Base-by-base conservation (phyloP, 2,113 vertebrate genomes). In the Gorilla gorilla region DNA sequence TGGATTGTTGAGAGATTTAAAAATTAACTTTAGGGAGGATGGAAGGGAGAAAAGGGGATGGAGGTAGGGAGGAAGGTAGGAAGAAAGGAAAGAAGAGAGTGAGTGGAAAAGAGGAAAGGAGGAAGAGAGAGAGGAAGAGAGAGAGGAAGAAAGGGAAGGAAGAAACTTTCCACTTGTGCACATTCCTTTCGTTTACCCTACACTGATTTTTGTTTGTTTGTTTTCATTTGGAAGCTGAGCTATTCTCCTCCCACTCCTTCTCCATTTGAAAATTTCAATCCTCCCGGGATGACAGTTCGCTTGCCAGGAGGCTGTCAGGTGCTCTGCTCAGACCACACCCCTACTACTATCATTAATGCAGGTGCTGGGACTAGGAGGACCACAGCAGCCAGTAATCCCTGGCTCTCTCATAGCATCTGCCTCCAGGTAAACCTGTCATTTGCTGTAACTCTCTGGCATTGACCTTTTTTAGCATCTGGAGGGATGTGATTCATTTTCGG, bases 41-140 rank as follows among this genome's bases (percentile, higher is more conserved):
- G 40, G 5, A 59, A 73, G 9, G 8, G 16, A 59, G 2, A 13
- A 2, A 32, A 43, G 30, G 1, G 0, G 4, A 35, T 0, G 16
- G 20, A 68, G 16, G 4, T 1, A 86, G 12, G 17, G 4, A 64
- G 43, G 12, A 7, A 40, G 5, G 2, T 1, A 38, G 27, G 50
- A 7, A 40, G 35, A 11, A 35, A 72, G 35, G 25, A 18, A 73
- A 30, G 6, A 52, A 32, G 61, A 64, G 5, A 64, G 13, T 64
- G 16, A 27, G n/a, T 12, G 4, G 14, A 38, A 17, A 30, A 40
- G 6, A 35, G 66, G 16, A 16, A 61, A 6, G 8, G 55, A 22
- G 2, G 2, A 13, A 87, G 4, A 14, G 4, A 35, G 0, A 10
- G 13, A 68, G 11, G 6, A n/a, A n/a, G n/a, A n/a, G n/a, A n/a